Base-by-base conservation (phyloP, 2,113 vertebrate genomes). In the Muntiacus reevesi region DNA sequence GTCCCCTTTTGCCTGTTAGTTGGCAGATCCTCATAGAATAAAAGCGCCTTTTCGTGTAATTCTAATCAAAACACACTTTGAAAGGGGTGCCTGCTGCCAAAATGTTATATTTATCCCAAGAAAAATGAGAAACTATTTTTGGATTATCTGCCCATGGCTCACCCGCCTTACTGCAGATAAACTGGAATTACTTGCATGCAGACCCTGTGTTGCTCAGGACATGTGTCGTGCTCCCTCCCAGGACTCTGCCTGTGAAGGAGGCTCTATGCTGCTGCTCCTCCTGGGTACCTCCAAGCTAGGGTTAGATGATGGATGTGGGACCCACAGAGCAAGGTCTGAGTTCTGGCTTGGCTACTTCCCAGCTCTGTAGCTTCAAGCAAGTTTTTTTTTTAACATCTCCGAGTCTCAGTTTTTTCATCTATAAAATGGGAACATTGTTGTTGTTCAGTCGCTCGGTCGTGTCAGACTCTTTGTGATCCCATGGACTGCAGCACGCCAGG, bases 101-200 rank as follows among this genome's bases (percentile, higher is more conserved):
- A 96, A 96, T 6, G 95, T 98, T 97, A 95, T 97, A 98, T 97
- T 98, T 98, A 97, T 97, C 95, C 91, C 89, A 97, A 95, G 95
- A 97, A 97, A 97, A 97, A 97, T 97, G 94, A 94, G 94, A 91
- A 93, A 95, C 94, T 98, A 97, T 98, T 96, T 97, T 97, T 97
- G 96, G 87, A 97, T 96, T 96, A 95, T 97, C 74, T 98, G 84
- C 95, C 89, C 95, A 94, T 87, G 89, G 90, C 91, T 76, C 0
- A 10, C 45, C 78, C 30, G 91, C 95, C 67, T 96, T 36, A 33
- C 33, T 93, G 55, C 87, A 93, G 91, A 98, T 95, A 95, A 96
- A 97, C 33, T 82, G 50, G 36, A 93, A 84, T 97, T 40, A 14
- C 50, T 88, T 64, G 36, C 74, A 17, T 76, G 88, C 67, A 94